These are phyloP conservation scores for Apostichopus parvimensis DNA, from an alignment of 35 echinoderm and acorn worm genomes.

Conservation along the genomic window DNA sequence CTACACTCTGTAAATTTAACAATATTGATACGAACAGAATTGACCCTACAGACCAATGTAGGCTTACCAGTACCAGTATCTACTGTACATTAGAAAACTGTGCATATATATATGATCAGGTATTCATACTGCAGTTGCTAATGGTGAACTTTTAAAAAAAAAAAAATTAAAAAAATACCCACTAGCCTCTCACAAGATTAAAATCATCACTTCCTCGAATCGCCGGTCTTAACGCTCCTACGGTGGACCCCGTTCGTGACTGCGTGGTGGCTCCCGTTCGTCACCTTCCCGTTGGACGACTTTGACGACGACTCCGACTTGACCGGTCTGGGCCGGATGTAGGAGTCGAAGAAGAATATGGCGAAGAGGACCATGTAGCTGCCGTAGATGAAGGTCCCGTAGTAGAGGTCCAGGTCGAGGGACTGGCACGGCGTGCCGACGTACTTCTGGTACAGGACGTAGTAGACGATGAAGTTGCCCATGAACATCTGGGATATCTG, in stretches of 20 bases:
- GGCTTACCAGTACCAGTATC: background rate
- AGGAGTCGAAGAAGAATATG: constrained; percentile 84
- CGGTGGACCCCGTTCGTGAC: constrained; percentile 37
- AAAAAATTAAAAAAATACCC: background rate
- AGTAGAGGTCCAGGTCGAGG: constrained; percentile 47
- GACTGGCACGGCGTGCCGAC: constrained; percentile 53
- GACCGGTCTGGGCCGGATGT: constrained; percentile 45
- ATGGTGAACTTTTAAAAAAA: constrained; percentile 7
- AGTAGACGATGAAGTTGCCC: constrained; percentile 71
- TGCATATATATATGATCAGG: background rate
- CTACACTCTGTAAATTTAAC: too few relatives aligned
- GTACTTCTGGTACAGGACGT: constrained; percentile 37
- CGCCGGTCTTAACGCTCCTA: background rate
- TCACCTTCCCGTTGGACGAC: background rate
- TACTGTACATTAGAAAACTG: background rate
- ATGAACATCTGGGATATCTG: constrained; percentile 92
- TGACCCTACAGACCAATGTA: too few relatives aligned
- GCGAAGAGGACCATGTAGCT: constrained; percentile 93
- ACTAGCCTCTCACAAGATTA: background rate
- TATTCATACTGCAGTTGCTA: constrained; percentile 19
- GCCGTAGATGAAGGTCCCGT: constrained; percentile 70
- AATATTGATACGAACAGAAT: too few relatives aligned
- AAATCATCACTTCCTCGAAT: too few relatives aligned
- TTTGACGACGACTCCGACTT: background rate
- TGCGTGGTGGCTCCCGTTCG: background rate